Evolutionary conservation across 2,797 vertebrate genomes (phyloP).

Genomic region (Chanos chanos): DNA sequence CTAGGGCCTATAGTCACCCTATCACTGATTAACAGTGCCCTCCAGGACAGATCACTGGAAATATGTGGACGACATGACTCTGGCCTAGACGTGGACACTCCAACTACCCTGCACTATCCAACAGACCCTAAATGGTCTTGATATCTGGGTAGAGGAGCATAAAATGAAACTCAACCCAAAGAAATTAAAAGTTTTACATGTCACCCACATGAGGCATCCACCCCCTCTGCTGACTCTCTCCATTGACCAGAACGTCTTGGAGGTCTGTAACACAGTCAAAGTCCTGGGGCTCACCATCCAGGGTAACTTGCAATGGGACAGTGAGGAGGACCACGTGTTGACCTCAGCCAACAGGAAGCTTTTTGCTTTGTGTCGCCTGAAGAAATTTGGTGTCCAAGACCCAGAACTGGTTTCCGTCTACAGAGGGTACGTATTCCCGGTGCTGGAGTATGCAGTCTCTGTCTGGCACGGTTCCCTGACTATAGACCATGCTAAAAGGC

Average conservation of each 20-base stretch:
- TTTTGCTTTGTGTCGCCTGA: not conserved
- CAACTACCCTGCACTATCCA: too few species aligned
- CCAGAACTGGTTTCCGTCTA: not conserved
- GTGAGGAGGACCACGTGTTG: not conserved
- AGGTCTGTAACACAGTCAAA: too few species aligned
- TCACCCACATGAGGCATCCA: too few species aligned
- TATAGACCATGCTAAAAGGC: conserved; percentile 14
- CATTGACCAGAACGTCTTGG: too few species aligned
- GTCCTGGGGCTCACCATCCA: too few species aligned
- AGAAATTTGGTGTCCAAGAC: not conserved
- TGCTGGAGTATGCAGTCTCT: not conserved
- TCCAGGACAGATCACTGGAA: not conserved
- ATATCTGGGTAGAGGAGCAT: too few species aligned
- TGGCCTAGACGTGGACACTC: not conserved
- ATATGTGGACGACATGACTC: conserved; percentile 6
- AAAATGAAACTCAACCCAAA: too few species aligned
- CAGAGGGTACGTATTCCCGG: not conserved
- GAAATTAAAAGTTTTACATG: not conserved
- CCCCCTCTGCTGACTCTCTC: too few species aligned
- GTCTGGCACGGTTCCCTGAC: not conserved
- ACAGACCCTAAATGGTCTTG: too few species aligned
- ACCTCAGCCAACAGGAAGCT: not conserved
- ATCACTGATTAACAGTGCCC: conserved; percentile 2
- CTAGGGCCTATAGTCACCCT: not conserved
- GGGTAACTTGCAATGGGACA: not conserved